phyloP scores from a whole-genome alignment of 1,140 invertebrate species.

The Pseudobourletiella spinata region DNA sequence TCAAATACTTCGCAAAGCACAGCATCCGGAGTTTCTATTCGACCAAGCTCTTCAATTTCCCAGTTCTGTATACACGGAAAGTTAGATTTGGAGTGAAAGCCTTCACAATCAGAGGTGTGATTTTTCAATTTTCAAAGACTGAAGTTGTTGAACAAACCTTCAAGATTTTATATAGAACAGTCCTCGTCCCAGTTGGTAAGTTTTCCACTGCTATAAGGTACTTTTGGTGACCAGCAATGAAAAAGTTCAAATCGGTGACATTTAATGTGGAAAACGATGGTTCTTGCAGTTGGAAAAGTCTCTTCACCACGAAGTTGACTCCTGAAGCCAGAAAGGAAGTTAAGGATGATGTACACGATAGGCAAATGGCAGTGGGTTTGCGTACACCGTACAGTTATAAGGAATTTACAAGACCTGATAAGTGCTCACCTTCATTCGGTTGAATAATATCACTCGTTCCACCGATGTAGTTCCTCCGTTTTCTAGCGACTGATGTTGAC shows the following conservation, averaged over 20 bases:
- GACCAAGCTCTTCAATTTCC: constrained; percentile 1
- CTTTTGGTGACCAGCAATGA: background rate
- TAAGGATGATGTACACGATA: background rate
- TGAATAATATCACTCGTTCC: background rate
- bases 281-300: background rate
- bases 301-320: background rate
- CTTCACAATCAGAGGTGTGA: too few relatives aligned
- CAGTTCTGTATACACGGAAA: constrained; percentile 3
- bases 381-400: background rate
- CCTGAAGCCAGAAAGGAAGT: background rate
- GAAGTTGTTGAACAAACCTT: background rate
- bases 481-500: background rate
- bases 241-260: constrained; percentile 8
- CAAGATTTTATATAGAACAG: background rate
- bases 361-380: background rate
- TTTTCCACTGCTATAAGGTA: background rate
- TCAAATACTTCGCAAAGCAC: background rate
- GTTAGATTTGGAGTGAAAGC: background rate
- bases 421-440: background rate
- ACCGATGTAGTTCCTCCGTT: background rate
- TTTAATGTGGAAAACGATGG: background rate
- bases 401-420: background rate
- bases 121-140: background rate
- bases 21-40: constrained; percentile 3
- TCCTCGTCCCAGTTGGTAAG: background rate